These are phyloP conservation scores for Portunus trituberculatus DNA, from an alignment of 1,140 invertebrate species.

Conservation along the genomic window DNA sequence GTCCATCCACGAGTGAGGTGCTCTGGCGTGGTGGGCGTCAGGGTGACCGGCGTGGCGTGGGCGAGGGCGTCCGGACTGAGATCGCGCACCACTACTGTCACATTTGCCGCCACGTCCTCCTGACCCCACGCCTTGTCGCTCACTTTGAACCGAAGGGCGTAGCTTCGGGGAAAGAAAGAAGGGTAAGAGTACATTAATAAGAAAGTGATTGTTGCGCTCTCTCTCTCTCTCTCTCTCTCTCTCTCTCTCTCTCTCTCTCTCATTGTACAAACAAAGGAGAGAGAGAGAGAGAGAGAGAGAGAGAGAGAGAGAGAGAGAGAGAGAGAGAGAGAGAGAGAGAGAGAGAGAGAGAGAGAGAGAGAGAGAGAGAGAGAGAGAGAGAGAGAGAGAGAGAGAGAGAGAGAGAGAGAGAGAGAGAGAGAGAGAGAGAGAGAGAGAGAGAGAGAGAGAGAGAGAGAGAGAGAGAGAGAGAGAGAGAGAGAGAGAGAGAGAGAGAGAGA, in stretches of 20 bases:
- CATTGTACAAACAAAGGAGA: background rate
- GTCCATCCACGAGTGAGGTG: background rate
- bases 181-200: too few relatives aligned
- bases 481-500: background rate
- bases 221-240: too few relatives aligned
- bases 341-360: background rate
- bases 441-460: background rate
- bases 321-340: slow-evolving; percentile 17
- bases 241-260: too few relatives aligned
- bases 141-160: background rate
- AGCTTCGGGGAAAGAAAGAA: background rate
- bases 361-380: background rate
- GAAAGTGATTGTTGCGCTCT: too few relatives aligned
- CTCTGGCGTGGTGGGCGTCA: background rate
- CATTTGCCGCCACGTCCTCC: background rate
- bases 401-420: background rate
- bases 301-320: slow-evolving; percentile 49
- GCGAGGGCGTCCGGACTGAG: background rate
- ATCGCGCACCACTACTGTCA: background rate
- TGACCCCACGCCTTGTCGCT: background rate
- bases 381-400: background rate
- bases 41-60: background rate
- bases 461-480: background rate
- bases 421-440: background rate
- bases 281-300: slow-evolving; percentile 41